Evolutionary conservation across 2,888 invertebrate genomes (phyloP).

Genomic region (Rhagium mordax): DNA sequence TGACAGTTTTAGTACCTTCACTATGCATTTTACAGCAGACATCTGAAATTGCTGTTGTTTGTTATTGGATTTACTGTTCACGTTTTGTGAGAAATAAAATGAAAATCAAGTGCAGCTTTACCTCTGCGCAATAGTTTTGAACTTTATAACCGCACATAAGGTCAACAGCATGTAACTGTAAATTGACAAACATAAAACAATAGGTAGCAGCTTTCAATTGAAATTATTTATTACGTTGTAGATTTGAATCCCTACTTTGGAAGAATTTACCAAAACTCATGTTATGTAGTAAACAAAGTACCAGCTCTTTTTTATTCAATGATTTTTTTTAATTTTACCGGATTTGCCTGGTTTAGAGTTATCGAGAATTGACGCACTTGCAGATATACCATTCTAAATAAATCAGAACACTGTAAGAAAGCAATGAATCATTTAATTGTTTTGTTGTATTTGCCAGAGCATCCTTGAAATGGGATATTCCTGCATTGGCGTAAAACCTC

Average conservation of each 20-base stretch:
- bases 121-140: conserved; percentile 24
- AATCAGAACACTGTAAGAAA: too few relatives aligned
- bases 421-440: too few relatives aligned
- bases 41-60: conserved; percentile 52
- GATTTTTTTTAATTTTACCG: too few relatives aligned
- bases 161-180: neutral
- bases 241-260: neutral
- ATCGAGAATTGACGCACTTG: too few relatives aligned
- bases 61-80: conserved; percentile 47
- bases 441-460: too few relatives aligned
- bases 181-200: neutral
- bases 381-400: too few relatives aligned
- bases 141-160: conserved; percentile 13
- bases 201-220: neutral
- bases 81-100: conserved; percentile 42
- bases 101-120: conserved; percentile 38
- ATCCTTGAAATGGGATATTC: too few relatives aligned
- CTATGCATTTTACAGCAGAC: conserved; percentile 49
- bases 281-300: too few relatives aligned
- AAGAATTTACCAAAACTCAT: too few relatives aligned
- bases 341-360: too few relatives aligned
- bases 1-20: conserved; percentile 51
- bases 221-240: neutral
- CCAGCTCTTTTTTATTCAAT: too few relatives aligned
- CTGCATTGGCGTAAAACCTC: too few relatives aligned